Conservation (phyloP, 1,140 invertebrate genomes). For the Meloidogyne floridensis region DNA sequence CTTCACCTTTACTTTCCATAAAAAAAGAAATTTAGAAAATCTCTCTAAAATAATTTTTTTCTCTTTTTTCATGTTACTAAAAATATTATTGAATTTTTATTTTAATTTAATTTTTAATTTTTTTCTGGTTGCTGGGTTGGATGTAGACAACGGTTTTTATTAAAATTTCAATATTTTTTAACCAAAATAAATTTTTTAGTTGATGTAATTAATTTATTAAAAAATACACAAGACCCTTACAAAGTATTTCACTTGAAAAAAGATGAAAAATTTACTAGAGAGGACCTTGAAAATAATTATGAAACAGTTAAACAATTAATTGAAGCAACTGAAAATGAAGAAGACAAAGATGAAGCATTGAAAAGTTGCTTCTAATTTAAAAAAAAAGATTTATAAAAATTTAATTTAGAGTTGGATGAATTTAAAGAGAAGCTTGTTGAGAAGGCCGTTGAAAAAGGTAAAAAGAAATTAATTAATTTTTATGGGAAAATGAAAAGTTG, state of each 20-base stretch:
- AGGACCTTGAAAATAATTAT: neutral
- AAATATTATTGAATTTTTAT: conserved; percentile 5
- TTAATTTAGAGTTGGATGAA: neutral
- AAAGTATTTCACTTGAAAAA: neutral
- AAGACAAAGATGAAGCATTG: conserved; percentile 1
- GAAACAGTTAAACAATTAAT: neutral
- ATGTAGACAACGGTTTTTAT: neutral
- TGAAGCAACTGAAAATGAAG: neutral
- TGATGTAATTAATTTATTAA: conserved; percentile 7
- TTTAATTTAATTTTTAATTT: neutral
- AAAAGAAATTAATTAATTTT: too few relatives aligned
- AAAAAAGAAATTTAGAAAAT: neutral
- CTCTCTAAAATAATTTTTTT: neutral
- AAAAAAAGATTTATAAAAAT: neutral
- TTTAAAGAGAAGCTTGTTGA: neutral
- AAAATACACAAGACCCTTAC: neutral
- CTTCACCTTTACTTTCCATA: too few relatives aligned
- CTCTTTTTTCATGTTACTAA: neutral
- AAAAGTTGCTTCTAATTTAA: neutral
- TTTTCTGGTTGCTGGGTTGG: neutral
- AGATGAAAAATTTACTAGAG: neutral
- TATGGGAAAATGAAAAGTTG: neutral
- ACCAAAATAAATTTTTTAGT: neutral
- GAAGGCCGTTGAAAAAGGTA: neutral
- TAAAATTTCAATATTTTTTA: neutral